Conservation (phyloP, 2,113 vertebrate species). For the Chloroceryle aenea region DNA sequence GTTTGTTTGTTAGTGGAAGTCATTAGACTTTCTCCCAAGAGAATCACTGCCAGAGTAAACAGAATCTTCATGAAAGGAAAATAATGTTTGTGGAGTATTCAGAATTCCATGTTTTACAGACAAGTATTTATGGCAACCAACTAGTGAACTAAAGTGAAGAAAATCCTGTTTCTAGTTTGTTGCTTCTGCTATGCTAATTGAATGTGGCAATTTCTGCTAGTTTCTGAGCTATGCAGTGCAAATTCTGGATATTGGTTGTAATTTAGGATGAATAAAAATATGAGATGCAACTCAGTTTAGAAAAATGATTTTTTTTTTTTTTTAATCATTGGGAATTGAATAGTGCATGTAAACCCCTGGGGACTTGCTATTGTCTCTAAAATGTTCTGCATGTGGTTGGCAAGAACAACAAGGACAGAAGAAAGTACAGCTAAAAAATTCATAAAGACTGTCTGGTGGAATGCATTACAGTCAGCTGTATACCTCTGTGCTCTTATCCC, state of each 20-base stretch:
- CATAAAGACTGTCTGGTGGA: conserved; percentile 27
- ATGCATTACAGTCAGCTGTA: conserved; percentile 26
- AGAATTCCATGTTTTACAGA: conserved; percentile 40
- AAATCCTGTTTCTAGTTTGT: conserved; percentile 32
- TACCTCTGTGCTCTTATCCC: conserved; percentile 20
- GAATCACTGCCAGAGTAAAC: conserved; percentile 63
- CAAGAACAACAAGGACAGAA: conserved; percentile 51
- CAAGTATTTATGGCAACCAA: conserved; percentile 36
- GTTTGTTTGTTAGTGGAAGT: conserved; percentile 45
- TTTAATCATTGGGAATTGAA: conserved; percentile 33
- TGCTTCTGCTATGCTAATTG: conserved; percentile 24
- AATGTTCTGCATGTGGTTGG: conserved; percentile 56
- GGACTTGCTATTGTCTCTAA: conserved; percentile 42
- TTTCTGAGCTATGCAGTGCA: conserved; percentile 14
- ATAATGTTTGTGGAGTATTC: conserved; percentile 55
- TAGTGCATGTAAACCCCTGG: not conserved
- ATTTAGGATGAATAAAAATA: conserved; percentile 45
- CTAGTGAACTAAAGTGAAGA: conserved; percentile 48
- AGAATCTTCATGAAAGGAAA: conserved; percentile 63
- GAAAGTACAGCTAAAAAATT: conserved; percentile 61
- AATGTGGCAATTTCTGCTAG: conserved; percentile 21
- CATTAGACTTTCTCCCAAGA: conserved; percentile 63
- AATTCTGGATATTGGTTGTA: conserved; percentile 3
- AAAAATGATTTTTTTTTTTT: not conserved
- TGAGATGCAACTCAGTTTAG: not conserved